These are phyloP conservation scores for Philhelius pedissequus DNA, from an alignment of 2,888 invertebrate species.

Conservation along the genomic window DNA sequence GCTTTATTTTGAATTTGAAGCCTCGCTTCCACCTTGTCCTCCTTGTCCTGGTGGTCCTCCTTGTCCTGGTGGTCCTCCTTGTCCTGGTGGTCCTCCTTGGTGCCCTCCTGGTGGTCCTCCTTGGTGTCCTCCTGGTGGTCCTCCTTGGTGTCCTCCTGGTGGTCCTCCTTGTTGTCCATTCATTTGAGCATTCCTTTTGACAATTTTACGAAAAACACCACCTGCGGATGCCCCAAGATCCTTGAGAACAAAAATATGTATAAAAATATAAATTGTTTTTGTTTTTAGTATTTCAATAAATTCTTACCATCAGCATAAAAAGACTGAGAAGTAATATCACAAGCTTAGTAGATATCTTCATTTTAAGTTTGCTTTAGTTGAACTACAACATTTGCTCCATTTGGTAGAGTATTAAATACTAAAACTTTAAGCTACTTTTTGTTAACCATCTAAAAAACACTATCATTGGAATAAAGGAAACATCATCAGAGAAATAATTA, in stretches of 20 bases:
- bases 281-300: background rate
- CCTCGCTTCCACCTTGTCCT: background rate
- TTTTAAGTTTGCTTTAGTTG: slow-evolving; percentile 6
- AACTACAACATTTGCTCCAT: background rate
- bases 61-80: background rate
- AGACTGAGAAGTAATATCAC: slow-evolving; percentile 28
- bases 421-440: background rate
- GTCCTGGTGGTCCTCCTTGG: background rate
- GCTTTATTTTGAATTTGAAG: background rate
- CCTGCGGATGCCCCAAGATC: background rate
- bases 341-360: slow-evolving; percentile 42
- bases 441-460: background rate
- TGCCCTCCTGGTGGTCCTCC: background rate
- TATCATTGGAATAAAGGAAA: background rate
- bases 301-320: slow-evolving; percentile 29
- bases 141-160: background rate
- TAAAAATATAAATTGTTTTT: background rate
- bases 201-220: slow-evolving; percentile 2
- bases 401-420: slow-evolving; percentile 29
- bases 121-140: background rate
- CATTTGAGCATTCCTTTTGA: slow-evolving; percentile 14
- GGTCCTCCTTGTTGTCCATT: slow-evolving; percentile 4
- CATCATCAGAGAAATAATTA: background rate
- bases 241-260: background rate
- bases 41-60: background rate